A percentile compares a stretch with the other conserved stretches of the same genome.
These are phyloP conservation scores for Sander lucioperca DNA, from an alignment of 2,113 vertebrate species.

Conservation along the genomic window DNA sequence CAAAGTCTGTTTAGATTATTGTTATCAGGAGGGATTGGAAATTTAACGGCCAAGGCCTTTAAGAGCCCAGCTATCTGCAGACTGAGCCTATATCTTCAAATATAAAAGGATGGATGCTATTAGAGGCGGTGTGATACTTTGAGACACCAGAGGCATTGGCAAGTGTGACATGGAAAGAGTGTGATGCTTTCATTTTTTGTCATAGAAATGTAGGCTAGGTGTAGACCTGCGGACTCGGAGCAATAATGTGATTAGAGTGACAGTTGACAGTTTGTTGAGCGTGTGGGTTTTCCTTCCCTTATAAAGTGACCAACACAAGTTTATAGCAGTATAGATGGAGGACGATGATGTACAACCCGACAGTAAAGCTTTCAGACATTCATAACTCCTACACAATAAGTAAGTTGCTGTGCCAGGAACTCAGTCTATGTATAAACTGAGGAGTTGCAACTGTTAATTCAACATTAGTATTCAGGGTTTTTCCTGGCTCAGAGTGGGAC, in stretches of 20 bases:
- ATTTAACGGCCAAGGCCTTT: constrained; percentile 50
- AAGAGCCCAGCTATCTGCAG: constrained; percentile 57
- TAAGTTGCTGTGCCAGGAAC: constrained; percentile 4
- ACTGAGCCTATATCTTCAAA: constrained; percentile 55
- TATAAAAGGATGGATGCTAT: constrained; percentile 61
- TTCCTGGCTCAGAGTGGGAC: too few species aligned
- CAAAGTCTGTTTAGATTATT: constrained; percentile 74
- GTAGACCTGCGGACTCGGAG: constrained; percentile 40
- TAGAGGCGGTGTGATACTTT: constrained; percentile 55
- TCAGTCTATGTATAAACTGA: not conserved
- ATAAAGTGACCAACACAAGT: constrained; percentile 17
- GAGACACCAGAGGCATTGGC: constrained; percentile 58
- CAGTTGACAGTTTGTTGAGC: constrained; percentile 54
- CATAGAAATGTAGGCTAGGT: constrained; percentile 34
- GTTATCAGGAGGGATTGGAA: constrained; percentile 71
- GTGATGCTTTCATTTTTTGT: constrained; percentile 45
- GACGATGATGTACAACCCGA: not conserved
- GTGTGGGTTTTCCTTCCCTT: constrained; percentile 44
- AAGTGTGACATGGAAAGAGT: constrained; percentile 58
- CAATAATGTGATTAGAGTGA: constrained; percentile 56
- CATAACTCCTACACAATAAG: not conserved
- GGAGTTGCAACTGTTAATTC: not conserved
- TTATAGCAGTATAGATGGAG: not conserved
- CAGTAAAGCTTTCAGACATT: constrained; percentile 3
- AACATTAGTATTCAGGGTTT: not conserved